Base-by-base conservation (phyloP, 2,113 vertebrate genomes). In the Chroicocephalus ridibundus region DNA sequence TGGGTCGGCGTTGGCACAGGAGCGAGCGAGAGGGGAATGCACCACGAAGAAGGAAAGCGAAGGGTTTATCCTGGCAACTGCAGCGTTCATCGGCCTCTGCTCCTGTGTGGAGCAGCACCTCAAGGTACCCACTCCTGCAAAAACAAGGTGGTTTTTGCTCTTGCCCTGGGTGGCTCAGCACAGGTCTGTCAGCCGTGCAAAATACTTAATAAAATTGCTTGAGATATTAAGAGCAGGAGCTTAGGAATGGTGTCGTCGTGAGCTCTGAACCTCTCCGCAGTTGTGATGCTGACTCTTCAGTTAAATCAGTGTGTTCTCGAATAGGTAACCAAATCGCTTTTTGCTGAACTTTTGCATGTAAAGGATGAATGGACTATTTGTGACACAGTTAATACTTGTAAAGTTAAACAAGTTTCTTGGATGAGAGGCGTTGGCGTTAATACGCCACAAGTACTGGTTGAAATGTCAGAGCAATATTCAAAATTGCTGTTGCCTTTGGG, bases 1-100 rank as follows among this genome's bases (percentile, higher is more conserved):
- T 54, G 57, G 46, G 85, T 58, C 46, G 12, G 51, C 18, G 46
- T 38, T 94, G 85, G 70, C 85, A 65, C 34, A 11, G 49, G 31
- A 70, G 10, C 0, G 27, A 51, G 34, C 0, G 1, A 66, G 54
- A 38, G 57, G 57, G 76, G 57, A 78, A 55, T 1, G 9, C 27
- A 11, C 34, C 0, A 0, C 1, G 34, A 65, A 22, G 38, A 34
- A 68, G 10, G 18, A 3, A 38, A 60, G 13, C 0, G 6, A 54
- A 64, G 19, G 49, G 21, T 52, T 92, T 78, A 11, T 66, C 31
- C 58, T 60, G 76, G 21, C 26, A 82, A 6, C 25, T 22, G 27
- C 71, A 49, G 44, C 17, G 55, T 64, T 61, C 13, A 1, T 27
- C 74, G 27, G n/a, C 58, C 51, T 8, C 13, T 61, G 46, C 51